Conservation (phyloP, 53 echinoderm and acorn worm genomes). For the Echinarachnius parma region DNA sequence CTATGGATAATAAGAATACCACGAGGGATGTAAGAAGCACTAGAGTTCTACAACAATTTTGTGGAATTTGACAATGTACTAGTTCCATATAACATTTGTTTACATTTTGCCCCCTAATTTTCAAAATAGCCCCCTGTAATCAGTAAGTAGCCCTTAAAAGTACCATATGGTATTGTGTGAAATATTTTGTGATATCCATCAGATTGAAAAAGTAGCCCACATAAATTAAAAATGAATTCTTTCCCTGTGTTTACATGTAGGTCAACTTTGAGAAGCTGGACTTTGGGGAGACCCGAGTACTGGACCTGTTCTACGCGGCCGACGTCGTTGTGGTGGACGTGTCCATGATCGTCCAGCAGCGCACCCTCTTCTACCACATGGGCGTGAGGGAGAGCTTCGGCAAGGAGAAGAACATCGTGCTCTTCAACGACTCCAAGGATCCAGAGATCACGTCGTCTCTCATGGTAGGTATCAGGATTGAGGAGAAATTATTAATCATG, state of each 20-base stretch:
- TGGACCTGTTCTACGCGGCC: conserved; percentile 88
- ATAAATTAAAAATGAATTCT: no score
- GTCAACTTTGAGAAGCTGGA: conserved; percentile 93
- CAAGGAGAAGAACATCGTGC: conserved; percentile 81
- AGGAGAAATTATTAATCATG: neutral
- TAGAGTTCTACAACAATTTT: no score
- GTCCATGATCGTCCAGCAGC: conserved; percentile 74
- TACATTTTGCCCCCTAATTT: no score
- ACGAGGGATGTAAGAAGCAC: no score
- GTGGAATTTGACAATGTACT: no score
- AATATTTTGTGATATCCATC: no score
- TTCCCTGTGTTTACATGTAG: neutral
- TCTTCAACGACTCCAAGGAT: conserved; percentile 75
- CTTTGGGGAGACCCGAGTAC: conserved; percentile 87
- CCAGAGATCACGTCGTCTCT: conserved; percentile 70
- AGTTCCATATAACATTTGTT: no score
- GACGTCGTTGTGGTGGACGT: conserved; percentile 95
- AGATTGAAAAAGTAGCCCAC: no score
- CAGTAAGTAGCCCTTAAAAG: no score
- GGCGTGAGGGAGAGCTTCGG: conserved; percentile 97
- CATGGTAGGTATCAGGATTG: conserved; percentile 54
- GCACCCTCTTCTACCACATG: conserved; percentile 91
- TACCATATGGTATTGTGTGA: no score
- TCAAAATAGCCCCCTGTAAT: no score
- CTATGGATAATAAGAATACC: no score